phyloP scores from a whole-genome alignment of 2,113 vertebrate species.

The Pedionomus torquatus region DNA sequence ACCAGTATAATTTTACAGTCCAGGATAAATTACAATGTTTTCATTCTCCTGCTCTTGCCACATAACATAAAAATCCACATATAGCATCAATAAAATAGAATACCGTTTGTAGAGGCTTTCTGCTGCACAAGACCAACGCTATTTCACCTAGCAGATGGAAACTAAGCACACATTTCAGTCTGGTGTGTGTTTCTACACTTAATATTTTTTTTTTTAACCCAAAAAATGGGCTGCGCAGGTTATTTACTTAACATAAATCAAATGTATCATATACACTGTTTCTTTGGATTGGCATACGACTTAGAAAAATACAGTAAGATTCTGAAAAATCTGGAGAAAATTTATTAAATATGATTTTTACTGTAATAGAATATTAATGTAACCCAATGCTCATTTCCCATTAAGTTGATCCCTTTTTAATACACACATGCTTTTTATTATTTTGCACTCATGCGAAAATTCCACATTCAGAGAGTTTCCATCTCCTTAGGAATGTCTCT shows the following conservation, averaged over 20 bases:
- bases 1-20: constrained; percentile 51
- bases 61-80: constrained; percentile 64
- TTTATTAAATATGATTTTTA: constrained; percentile 87
- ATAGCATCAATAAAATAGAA: constrained; percentile 73
- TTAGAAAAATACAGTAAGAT: constrained; percentile 81
- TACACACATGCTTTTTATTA: constrained; percentile 90
- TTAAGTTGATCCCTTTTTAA: constrained; percentile 82
- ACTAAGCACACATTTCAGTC: constrained; percentile 60
- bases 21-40: constrained; percentile 53
- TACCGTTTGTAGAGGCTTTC: constrained; percentile 74
- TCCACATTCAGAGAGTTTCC: constrained; percentile 85
- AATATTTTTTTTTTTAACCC: constrained; percentile 50
- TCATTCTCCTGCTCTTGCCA: constrained; percentile 44
- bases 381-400: constrained; percentile 84
- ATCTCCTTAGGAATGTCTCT: constrained; percentile 82
- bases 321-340: constrained; percentile 77
- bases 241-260: constrained; percentile 85
- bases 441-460: constrained; percentile 86
- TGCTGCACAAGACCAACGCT: constrained; percentile 70
- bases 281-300: constrained; percentile 76
- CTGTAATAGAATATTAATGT: constrained; percentile 88
- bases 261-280: constrained; percentile 73
- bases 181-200: constrained; percentile 77
- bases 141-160: constrained; percentile 61
- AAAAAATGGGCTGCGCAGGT: constrained; percentile 67